Base-by-base conservation (phyloP, 1,140 invertebrate species). In the Drosophila chauvacae region DNA sequence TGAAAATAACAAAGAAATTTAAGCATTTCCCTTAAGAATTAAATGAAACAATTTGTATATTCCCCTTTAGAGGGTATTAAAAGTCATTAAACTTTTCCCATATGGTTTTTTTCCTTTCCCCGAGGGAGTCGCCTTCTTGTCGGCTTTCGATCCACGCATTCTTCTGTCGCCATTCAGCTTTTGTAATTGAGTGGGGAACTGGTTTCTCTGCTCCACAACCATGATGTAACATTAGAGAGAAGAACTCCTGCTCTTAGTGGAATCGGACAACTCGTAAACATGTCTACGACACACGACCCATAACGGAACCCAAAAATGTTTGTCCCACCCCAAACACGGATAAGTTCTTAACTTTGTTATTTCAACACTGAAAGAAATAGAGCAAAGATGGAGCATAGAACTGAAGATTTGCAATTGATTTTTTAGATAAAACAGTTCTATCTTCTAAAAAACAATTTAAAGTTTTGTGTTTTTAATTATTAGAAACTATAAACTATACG, bases 241-340 rank as follows among this genome's bases (percentile, higher is more conserved):
- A 68, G 60, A 68, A 39, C 44, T 33, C 53, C 37, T 26, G 30
- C 37, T 59, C 14, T 50, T 51, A 18, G 66, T 41, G 55, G 30
- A 18, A 23, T 50, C 35, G 58, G 16, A 35, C 47, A 30, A 66
- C 62, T 70, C 66, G 62, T 72, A 59, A 71, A 72, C 44, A 72
- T 71, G 44, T 71, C 69, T 59, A 47, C 62, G 30, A 70, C 61
- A 70, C 61, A 51, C 48, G 66, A 70, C 66, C 66, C 37, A 51
- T 66, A 70, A 70, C 66, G 62, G 69, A 72, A 72, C 69, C 66
- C 69, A 42, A 71, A 57, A 59, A 53, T 65, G 45, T 37, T 20
- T 9, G 44, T 35, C 28, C 20, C 65, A 70, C 56, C 56, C 61
- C 30, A 59, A 55, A 6, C 14, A 33, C 62, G 18, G 14, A 60